phyloP scores from a whole-genome alignment of 2,113 vertebrate species.

The Corvus moneduloides region DNA sequence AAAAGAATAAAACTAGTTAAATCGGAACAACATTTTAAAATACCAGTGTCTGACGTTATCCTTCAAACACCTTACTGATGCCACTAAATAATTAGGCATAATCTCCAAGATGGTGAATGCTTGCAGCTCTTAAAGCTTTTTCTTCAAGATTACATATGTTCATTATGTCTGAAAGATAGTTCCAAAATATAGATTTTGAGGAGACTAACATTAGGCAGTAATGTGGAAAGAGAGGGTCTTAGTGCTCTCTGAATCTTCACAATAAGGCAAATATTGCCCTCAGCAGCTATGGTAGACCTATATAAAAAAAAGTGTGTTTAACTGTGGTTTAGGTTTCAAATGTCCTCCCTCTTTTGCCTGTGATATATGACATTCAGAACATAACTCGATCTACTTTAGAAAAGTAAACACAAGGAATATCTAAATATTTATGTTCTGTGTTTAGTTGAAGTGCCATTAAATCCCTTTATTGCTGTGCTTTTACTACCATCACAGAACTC shows the following conservation, averaged over 20 bases:
- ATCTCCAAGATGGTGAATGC: neutral
- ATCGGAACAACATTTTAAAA: neutral
- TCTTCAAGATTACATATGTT: neutral
- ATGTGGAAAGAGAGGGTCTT: neutral
- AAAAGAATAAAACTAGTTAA: neutral
- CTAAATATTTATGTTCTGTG: neutral
- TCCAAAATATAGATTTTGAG: neutral
- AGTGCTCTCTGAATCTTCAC: neutral
- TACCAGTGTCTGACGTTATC: fast-evolving
- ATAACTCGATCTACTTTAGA: neutral
- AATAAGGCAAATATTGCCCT: neutral
- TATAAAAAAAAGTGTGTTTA: neutral
- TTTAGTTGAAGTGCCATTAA: neutral
- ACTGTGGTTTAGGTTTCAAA: neutral
- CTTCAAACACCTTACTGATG: neutral
- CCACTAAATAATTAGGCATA: neutral
- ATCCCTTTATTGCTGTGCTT: neutral
- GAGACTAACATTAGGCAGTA: neutral
- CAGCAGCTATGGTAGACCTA: neutral
- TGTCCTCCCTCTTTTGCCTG: neutral
- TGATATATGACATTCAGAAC: neutral
- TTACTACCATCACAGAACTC: neutral
- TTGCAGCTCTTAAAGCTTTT: neutral
- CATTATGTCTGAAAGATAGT: neutral
- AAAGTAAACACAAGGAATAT: neutral